Base-by-base conservation (phyloP, 2,888 invertebrate genomes). In the Acrobasis repandana region DNA sequence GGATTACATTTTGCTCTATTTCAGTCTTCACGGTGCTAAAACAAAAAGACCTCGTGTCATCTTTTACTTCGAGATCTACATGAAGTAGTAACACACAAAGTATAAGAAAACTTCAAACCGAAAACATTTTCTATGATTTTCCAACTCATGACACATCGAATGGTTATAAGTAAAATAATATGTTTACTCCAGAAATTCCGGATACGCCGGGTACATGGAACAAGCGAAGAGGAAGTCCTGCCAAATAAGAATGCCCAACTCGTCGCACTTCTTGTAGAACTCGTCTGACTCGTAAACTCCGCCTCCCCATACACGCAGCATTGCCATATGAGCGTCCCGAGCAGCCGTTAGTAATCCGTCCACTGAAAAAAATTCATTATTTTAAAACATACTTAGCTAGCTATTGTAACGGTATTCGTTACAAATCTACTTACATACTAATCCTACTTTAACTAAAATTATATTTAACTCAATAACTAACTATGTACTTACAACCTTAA, bases 251-350 rank as follows among this genome's bases (percentile, higher is more conserved):
- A 99, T 95, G 0, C 99, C 99, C 57, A 96, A 90, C 76, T 96
- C 93, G 80, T 99, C 98, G 61, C 98, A 97, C 43, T 95, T 82
- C 66, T 95, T 92, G 82, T 99, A 99, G 85, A 99, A 98, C 62
- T 94, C 93, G 70, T 98, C 97, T 0, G 96, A 95, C 80, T 99
- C 99, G 76, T 99, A 99, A 0, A 97, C 90, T 0, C 98, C 99
- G n/a, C 99, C 99, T 33, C 99, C 99, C 99, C 99, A 99, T 1
- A 99, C 97, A n/a, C 99, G 93, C 14, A 99, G 86, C 95, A 97
- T 97, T 75, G 97, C 97, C 96, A 98, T 98, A 79, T 98, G 94
- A 0, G 95, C 95, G 9, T 95, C 94, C 68, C 93, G 94, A 0
- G 96, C 96, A 0, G 96, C 95, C 59, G 84, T 77, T 46, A 98